A percentile compares a stretch with the other conserved stretches of the same genome.
These are phyloP conservation scores for Chlorospingus flavigularis DNA, from an alignment of 2,797 vertebrate species.

Conservation along the genomic window DNA sequence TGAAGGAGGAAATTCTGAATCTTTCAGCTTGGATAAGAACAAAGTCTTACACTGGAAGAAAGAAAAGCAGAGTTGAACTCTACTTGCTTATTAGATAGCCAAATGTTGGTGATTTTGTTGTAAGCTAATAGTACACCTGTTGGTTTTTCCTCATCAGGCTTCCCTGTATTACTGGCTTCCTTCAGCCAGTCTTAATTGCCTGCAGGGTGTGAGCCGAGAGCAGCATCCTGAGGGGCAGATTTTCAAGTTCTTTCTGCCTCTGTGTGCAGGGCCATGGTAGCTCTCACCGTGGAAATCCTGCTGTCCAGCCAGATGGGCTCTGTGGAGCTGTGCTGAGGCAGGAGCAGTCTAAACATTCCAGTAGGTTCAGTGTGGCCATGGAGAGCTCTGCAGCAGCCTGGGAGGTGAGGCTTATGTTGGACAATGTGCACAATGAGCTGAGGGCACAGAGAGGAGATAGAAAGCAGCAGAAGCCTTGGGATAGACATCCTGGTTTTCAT, in stretches of 20 bases:
- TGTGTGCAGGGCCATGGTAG: accelerated
- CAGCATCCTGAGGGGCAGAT: background rate
- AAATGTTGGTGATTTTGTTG: background rate
- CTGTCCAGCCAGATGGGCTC: background rate
- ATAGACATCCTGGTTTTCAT: background rate
- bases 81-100: background rate
- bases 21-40: background rate
- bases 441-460: background rate
- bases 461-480: background rate
- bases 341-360: background rate
- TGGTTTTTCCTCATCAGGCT: background rate
- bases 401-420: background rate
- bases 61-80: background rate
- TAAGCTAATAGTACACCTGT: background rate
- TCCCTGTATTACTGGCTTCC: background rate
- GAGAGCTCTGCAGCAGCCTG: background rate
- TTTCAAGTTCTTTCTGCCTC: background rate
- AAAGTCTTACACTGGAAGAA: background rate
- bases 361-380: background rate
- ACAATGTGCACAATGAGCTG: background rate
- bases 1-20: background rate
- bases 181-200: background rate
- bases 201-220: background rate
- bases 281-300: background rate
- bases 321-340: background rate